Percentiles rank a stretch among this genome's conserved stretches.
Conservation (phyloP, 2,888 invertebrate species). For the Athrips mouffetella region DNA sequence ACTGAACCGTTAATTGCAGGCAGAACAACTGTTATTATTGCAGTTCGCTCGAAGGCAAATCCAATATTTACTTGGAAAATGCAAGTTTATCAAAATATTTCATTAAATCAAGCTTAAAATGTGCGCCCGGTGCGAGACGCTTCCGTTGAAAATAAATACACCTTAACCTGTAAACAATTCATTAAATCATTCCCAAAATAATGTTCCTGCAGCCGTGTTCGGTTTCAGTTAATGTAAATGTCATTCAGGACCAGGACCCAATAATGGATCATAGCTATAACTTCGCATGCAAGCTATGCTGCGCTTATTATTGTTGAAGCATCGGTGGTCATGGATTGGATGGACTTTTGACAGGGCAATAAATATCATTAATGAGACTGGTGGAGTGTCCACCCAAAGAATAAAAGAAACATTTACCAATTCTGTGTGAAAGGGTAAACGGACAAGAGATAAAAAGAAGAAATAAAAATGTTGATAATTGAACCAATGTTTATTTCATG, state of each 20-base stretch:
- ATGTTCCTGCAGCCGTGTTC: slow-evolving; percentile 1
- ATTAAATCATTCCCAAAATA: slow-evolving; percentile 10
- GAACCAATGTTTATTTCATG: no score
- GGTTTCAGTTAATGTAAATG: slow-evolving; percentile 19
- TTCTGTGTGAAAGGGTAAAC: no score
- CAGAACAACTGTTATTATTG: not conserved
- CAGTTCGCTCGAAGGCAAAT: not conserved
- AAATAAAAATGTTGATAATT: no score
- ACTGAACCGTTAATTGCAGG: not conserved
- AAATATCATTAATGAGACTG: no score
- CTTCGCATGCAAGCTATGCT: not conserved
- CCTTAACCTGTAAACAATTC: slow-evolving; percentile 9
- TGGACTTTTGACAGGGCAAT: no score
- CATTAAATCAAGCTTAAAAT: slow-evolving; percentile 1
- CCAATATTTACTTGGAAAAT: not conserved
- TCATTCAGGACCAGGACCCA: slow-evolving; percentile 12
- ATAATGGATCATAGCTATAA: not conserved
- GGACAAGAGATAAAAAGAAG: no score
- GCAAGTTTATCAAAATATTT: slow-evolving; percentile 2
- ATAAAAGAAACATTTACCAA: no score
- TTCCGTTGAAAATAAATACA: slow-evolving; percentile 9
- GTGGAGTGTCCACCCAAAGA: no score
- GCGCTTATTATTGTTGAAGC: no score
- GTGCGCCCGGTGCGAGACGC: not conserved
- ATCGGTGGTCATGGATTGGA: no score